Percentiles rank a stretch among this genome's conserved stretches.
Conservation (phyloP, 2,113 vertebrate genomes). For the Tychaedon coryphoeus region DNA sequence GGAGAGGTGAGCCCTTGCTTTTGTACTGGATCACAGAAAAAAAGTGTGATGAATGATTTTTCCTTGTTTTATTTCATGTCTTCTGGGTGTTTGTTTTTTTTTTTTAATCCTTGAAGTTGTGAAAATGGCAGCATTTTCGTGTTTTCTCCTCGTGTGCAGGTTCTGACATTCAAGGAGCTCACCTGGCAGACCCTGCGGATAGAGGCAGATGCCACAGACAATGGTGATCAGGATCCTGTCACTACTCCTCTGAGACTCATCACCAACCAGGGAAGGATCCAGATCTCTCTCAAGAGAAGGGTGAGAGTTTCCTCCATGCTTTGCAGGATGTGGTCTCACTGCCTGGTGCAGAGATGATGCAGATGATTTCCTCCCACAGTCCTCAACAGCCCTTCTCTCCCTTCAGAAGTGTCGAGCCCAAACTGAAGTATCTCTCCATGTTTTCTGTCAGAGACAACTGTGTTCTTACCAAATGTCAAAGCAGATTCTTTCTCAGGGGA, state of each 20-base stretch:
- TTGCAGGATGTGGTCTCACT: background rate
- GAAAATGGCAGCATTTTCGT: background rate
- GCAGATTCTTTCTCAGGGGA: background rate
- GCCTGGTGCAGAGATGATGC: background rate
- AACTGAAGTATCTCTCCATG: background rate
- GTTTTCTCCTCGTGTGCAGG: constrained; percentile 70
- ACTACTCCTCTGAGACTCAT: constrained; percentile 93
- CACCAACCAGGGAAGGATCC: constrained; percentile 95
- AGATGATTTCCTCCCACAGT: background rate
- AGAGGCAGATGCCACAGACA: constrained; percentile 93
- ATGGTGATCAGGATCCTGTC: constrained; percentile 85
- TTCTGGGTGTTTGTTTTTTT: background rate
- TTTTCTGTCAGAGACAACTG: constrained; percentile 6
- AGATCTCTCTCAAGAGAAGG: constrained; percentile 93
- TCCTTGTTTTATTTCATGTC: background rate
- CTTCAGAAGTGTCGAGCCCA: background rate
- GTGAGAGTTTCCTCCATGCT: constrained; percentile 66
- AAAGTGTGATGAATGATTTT: fast-evolving
- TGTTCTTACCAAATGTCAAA: background rate
- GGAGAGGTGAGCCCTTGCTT: constrained; percentile 76
- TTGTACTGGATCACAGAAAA: background rate
- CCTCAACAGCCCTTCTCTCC: background rate
- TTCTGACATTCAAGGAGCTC: constrained; percentile 96
- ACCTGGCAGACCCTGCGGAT: constrained; percentile 97
- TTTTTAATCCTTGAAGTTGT: background rate